Base-by-base conservation (phyloP, 2,888 invertebrate genomes). In the Lasioglossum lativentre region DNA sequence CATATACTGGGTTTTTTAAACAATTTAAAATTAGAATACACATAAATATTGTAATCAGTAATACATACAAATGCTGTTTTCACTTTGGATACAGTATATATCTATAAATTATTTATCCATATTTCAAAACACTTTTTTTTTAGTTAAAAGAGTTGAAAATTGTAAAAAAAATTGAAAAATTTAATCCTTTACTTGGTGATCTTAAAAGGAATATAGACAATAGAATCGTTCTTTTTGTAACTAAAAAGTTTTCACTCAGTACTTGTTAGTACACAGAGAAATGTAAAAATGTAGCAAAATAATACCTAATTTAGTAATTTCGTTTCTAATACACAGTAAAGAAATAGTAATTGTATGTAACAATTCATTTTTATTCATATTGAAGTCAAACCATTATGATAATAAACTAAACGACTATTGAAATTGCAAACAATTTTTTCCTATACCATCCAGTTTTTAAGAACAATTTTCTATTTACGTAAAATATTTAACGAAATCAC, bases 151-250 rank as follows among this genome's bases (percentile, higher is more conserved):
- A 56, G 56, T 56, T n/a, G 12, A 56, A 12, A n/a, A n/a, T 56
- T 56, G 1, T n/a, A 30, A 30, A 5, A 56, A 56, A 27, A 30
- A n/a, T n/a, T 40, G 10, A 47, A 47, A 52, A 34, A 52, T 14
- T 76, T 81, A 73, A 83, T 81, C 63, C 75, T 83, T 83, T 83
- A 81, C 81, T 81, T 81, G 63, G 42, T 38, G 27, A n/a, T 14
- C 12, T 47, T 34, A 34, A n/a, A n/a, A 73, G 68, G 23, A 27
- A 66, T 34, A 73, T 66, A 45, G 47, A 47, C 19, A 30, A 52
- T 45, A 42, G 63, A 16, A 42, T 27, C 12, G 45, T 45, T 38
- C n/a, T 68, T 40, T 34, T 19, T 40, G 19, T n/a, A 30, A 42
- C 6, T 56, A 56, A 56, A 56, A 56, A 23, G 27, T 59, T 59